phyloP scores from a whole-genome alignment of 2,888 invertebrate genomes.

The Plebejus anna region DNA sequence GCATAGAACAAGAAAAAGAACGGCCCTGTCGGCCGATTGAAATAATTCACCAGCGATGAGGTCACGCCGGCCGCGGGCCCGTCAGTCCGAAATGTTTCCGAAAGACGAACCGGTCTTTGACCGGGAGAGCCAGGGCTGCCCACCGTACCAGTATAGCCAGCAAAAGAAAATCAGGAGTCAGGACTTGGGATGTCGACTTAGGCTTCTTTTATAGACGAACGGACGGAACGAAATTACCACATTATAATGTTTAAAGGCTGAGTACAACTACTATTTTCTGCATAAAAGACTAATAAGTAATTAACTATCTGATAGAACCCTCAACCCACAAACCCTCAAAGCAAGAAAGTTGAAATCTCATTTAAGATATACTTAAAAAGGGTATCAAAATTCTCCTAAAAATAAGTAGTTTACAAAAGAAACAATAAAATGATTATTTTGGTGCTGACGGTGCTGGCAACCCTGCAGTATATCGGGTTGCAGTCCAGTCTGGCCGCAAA shows the following conservation, averaged over 20 bases:
- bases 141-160: neutral
- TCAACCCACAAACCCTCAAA: too few relatives aligned
- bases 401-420: too few relatives aligned
- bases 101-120: conserved; percentile 76
- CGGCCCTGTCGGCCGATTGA: conserved; percentile 34
- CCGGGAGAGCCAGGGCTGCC: conserved; percentile 42
- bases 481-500: conserved; percentile 55
- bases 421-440: neutral
- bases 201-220: too few relatives aligned
- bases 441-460: neutral
- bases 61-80: conserved; percentile 54
- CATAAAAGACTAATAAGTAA: too few relatives aligned
- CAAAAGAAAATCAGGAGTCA: neutral
- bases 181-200: neutral
- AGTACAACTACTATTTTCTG: too few relatives aligned
- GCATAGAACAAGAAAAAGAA: conserved; percentile 41
- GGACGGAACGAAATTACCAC: too few relatives aligned
- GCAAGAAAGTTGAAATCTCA: too few relatives aligned
- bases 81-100: conserved; percentile 60
- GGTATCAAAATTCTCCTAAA: too few relatives aligned
- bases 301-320: neutral
- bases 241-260: too few relatives aligned
- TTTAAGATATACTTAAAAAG: too few relatives aligned
- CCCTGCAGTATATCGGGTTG: conserved; percentile 44
- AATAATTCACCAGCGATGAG: conserved; percentile 50